Percentiles rank a stretch among this genome's conserved stretches.
phyloP scores from a whole-genome alignment of 2,797 vertebrate genomes.

The Peromyscus nudipes region DNA sequence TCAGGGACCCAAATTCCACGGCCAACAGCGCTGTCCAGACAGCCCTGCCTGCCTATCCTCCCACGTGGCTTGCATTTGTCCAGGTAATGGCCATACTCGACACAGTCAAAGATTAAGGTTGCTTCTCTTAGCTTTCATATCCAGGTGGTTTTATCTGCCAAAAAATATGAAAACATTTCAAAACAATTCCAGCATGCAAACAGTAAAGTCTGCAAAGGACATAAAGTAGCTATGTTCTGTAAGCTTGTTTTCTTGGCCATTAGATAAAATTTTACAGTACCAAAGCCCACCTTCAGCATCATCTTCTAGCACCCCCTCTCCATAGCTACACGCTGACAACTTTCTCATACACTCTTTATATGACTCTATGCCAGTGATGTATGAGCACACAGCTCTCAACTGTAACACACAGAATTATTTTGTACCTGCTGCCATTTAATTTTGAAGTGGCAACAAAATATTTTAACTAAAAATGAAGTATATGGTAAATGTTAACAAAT shows the following conservation, averaged over 20 bases:
- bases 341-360: background rate
- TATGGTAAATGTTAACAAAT: background rate
- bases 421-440: no score
- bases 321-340: background rate
- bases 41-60: accelerated
- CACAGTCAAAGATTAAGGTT: accelerated
- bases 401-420: background rate
- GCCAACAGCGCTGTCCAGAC: background rate
- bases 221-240: background rate
- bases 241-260: background rate
- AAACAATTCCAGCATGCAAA: background rate
- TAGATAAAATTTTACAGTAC: no score
- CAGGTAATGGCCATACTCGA: accelerated
- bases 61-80: accelerated
- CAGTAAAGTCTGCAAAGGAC: background rate
- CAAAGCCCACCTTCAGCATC: background rate
- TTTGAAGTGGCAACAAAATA: background rate
- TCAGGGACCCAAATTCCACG: accelerated
- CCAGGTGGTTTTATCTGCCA: background rate
- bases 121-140: background rate
- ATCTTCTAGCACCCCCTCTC: background rate
- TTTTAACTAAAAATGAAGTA: background rate
- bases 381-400: accelerated
- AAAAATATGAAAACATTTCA: background rate
- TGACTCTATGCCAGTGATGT: accelerated